Evolutionary conservation across 2,888 invertebrate genomes (phyloP), one percentile per base, ranked within the genome.

Genomic region (Mesorhabditis belari): DNA sequence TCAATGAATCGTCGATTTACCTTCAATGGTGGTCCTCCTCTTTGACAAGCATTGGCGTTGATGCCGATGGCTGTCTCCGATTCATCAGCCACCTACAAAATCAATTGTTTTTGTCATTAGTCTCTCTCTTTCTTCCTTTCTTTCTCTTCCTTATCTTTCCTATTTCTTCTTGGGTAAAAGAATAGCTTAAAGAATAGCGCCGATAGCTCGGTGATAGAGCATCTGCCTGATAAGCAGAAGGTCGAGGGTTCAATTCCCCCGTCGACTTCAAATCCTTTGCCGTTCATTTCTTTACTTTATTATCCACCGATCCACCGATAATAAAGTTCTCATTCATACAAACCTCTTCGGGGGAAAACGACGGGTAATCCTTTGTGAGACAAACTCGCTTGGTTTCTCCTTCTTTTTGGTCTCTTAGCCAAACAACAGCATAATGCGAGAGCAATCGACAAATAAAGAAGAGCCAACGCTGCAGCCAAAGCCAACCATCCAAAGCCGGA

Each of bases 271-370:
- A n/a, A n/a, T n/a, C n/a, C n/a, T n/a, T n/a, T n/a, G n/a, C n/a
- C n/a, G n/a, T n/a, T n/a, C n/a, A n/a, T n/a, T n/a, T n/a, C n/a
- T n/a, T n/a, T n/a, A n/a, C n/a, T n/a, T n/a, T n/a, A n/a, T n/a
- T n/a, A n/a, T n/a, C n/a, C n/a, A n/a, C n/a, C n/a, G n/a, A n/a
- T n/a, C n/a, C n/a, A n/a, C n/a, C n/a, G n/a, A n/a, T n/a, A n/a
- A n/a, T n/a, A n/a, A n/a, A n/a, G n/a, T n/a, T n/a, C n/a, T n/a
- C n/a, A n/a, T n/a, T n/a, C n/a, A n/a, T n/a, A n/a, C n/a, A n/a
- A 51, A 95, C 85, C 82, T 96, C 96, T 82, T 96, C 94, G n/a
- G 12, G 85, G 84, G 75, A 95, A 94, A 80, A 96, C 95, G 49
- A 95, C 92, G 0, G 96, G 95, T 51, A 68, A 92, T 57, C 86